Evolutionary conservation across 37 sponge, comb jelly and placozoan species (phyloP), one percentile per base, ranked within the genome.

Genomic region (Theonella swinhoei): DNA sequence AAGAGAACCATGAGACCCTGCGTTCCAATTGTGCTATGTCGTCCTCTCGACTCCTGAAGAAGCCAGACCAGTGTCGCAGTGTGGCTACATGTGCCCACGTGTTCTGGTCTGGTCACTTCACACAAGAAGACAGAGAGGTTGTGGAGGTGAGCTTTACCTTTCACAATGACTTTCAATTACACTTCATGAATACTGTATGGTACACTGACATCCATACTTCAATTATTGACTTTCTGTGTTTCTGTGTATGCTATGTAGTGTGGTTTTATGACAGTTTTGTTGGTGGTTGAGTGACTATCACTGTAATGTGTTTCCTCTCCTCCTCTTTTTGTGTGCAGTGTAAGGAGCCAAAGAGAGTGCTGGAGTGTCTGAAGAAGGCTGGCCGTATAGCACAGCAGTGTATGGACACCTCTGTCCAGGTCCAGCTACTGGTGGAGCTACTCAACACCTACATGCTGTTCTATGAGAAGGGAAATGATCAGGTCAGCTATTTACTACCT

Each of bases 1-100:
- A 99, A 58, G 99, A 99, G 81, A 99, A 99, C 81, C 99, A 99
- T 78, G 99, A 93, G 80, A 93, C 99, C 0, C 80, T 99, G 30
- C 69, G 99, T 23, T 70, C 96, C 68, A 97, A 99, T 82, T 97
- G 94, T 61, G 94, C 96, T 36, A 67, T 93, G 79, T 86, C 95
- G 3, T 83, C n/a, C 42, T 86, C 94, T 63, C 97, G 97, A 23
- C 80, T 99, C 54, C 86, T 99, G 37, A 99, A 97, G 90, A 99
- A 99, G 79, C 94, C 99, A 20, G 98, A 96, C 81, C 99, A 99
- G 88, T 94, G 97, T 58, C 90, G 99, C 31, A 87, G 81, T 59
- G 99, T 99, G 26, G 92, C 90, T 22, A 73, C 83, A 5, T 97
- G 94, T 64, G 91, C 99, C 4, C 97, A 99, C 62, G 85, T 99